phyloP scores from a whole-genome alignment of 2,113 vertebrate genomes.

The Apus apus region DNA sequence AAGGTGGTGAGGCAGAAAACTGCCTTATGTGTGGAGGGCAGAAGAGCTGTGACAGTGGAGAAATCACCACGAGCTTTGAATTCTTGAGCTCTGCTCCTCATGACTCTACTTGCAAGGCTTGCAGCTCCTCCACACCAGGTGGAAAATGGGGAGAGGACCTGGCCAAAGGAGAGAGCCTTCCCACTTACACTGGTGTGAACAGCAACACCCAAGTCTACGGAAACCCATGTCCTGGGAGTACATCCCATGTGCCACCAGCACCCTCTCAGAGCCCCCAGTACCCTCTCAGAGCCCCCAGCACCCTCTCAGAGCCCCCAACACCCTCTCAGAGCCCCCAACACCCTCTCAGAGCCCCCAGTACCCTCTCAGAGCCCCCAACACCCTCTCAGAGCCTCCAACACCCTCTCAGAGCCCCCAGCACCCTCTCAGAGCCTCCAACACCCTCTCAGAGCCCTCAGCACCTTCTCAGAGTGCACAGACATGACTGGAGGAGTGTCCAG shows the following conservation, averaged over 20 bases:
- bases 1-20: not conserved
- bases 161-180: not conserved
- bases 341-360: too few species aligned
- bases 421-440: too few species aligned
- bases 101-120: not conserved
- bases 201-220: not conserved
- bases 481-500: accelerated
- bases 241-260: accelerated
- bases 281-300: too few species aligned
- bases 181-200: not conserved
- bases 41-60: not conserved
- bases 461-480: accelerated
- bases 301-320: too few species aligned
- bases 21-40: accelerated
- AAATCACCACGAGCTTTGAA: not conserved
- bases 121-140: not conserved
- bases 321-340: too few species aligned
- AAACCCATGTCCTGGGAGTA: not conserved
- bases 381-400: too few species aligned
- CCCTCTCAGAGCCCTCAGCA: too few species aligned
- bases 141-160: not conserved
- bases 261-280: too few species aligned
- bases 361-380: too few species aligned
- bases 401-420: too few species aligned
- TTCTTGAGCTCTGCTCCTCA: not conserved